These are phyloP conservation scores for Amblyopsis hoosieri DNA, from an alignment of 2,797 vertebrate genomes.

Conservation along the genomic window DNA sequence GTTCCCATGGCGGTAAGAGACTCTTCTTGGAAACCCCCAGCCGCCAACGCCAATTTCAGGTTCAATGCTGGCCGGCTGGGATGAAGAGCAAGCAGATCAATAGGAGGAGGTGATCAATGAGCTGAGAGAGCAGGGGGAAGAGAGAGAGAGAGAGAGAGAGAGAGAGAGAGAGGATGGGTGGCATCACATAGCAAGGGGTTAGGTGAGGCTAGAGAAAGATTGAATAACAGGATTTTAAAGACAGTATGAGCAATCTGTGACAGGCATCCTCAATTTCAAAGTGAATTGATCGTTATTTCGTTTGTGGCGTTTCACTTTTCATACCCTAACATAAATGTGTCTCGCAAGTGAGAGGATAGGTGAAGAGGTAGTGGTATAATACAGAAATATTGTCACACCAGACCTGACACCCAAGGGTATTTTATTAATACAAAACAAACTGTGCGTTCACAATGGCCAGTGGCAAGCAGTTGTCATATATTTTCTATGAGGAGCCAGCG, in stretches of 20 bases:
- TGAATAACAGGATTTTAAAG: background rate
- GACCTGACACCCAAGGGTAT: too few relatives aligned
- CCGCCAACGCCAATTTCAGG: slow-evolving; percentile 29
- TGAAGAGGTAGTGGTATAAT: too few relatives aligned
- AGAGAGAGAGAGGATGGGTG: background rate
- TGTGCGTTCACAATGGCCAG: too few relatives aligned
- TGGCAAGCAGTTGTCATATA: too few relatives aligned
- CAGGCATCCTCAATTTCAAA: too few relatives aligned
- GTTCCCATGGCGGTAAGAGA: slow-evolving; percentile 63
- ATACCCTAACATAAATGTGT: too few relatives aligned
- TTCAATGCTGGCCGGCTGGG: slow-evolving; percentile 49
- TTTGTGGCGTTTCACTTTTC: too few relatives aligned
- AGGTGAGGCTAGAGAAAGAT: slow-evolving; percentile 4
- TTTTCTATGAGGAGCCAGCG: too few relatives aligned
- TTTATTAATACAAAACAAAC: too few relatives aligned
- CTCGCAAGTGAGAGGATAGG: too few relatives aligned
- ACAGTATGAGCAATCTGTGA: too few relatives aligned
- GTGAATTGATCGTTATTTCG: background rate
- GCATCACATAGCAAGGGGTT: background rate
- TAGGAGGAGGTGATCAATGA: slow-evolving; percentile 72
- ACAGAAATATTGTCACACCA: too few relatives aligned
- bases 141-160: slow-evolving; percentile 24
- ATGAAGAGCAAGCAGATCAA: slow-evolving; percentile 73
- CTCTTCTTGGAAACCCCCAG: slow-evolving; percentile 48
- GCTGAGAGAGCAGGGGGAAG: slow-evolving; percentile 35